Base-by-base conservation (phyloP, 92 coral and sea anemone genomes). In the Pocillopora grandis region DNA sequence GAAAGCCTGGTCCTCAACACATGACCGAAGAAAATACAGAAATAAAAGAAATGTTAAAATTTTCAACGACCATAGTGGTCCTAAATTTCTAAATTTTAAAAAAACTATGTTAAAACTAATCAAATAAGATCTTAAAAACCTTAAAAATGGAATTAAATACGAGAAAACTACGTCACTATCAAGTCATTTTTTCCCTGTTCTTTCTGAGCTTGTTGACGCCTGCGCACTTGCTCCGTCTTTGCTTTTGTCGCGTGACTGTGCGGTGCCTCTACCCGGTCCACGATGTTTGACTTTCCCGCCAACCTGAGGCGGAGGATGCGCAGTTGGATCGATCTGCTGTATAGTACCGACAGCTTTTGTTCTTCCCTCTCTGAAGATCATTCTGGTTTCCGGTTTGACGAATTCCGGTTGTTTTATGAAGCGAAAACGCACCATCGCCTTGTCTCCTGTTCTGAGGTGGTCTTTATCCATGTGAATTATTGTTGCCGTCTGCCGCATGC, bases 271-370 rank as follows among this genome's bases (percentile, higher is more conserved):
- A 49, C 95, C 95, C 55, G 98, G 93, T 21, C 98, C 97, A 18
- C 99, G 94, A 48, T 95, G 98, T 77, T 97, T 97, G 56, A 90
- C 72, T 87, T 97, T 97, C 67, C 94, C 90, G 68, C 93, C 88
- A 72, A 92, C 91, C 70, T 89, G 90, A 17, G 97, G 98, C 77
- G 94, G 95, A 36, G 97, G 97, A 87, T 95, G 95, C 52, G 95
- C 96, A 33, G 87, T 82, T 2, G 99, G 94, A 62, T 95, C 95
- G 58, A 88, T 94, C 37, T 88, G 85, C 55, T 94, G 90, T 56
- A 97, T 97, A 31, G 98, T 94, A 52, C 99, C 99, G 52, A 97
- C 99, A 60, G 99, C 99, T 76, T 97, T 97, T 59, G 99, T 97
- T 78, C 99, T 86, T 12, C 99, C 99, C 87, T 97, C 99, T 56